Evolutionary conservation across 2,888 invertebrate species (phyloP), one percentile per base, ranked within the genome.

Genomic region (Orthosia incerta): DNA sequence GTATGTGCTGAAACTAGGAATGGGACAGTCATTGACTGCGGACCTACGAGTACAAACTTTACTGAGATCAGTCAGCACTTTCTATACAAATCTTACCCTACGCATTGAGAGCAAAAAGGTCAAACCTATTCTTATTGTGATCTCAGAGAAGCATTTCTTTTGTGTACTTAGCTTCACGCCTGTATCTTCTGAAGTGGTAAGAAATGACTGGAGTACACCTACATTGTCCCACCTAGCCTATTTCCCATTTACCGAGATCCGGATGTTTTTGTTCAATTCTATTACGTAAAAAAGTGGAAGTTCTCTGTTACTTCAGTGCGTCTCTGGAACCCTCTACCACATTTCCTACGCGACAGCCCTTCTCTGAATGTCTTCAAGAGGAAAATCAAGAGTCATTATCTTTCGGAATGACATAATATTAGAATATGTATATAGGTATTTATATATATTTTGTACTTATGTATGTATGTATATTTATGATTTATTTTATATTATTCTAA

Each of bases 81-180:
- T 73, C 15, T 45, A 9, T 56, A 75, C 48, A 75, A 76, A 56
- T 13, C 26, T 13, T 46, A 55, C 3, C 3, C 9, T 39, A 39
- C 13, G n/a, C 55, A n/a, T 20, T 15, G 31, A 39, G 26, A 4
- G 13, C 4, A 12, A 56, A 73, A 73, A 56, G 48, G 65, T 65
- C 39, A 65, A 65, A 23, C 7, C 16, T 39, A 55, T 65, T 63
- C 31, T 26, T 55, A 39, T 3, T 74, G n/a, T 39, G 23, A 55
- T 55, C 23, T 39, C 4, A 39, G 23, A 39, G 23, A 2, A 31
- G 23, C 39, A 20, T 48, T 72, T n/a, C n/a, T 75, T 64, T 64
- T 64, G 31, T 75, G 20, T 46, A 4, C 13, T 71, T 18, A 18
- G 7, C 15, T 45, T n/a, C 26, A 15, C 2, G 74, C 20, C 13